phyloP scores from a whole-genome alignment of 2,888 invertebrate genomes.

The Epirrhoe alternata region DNA sequence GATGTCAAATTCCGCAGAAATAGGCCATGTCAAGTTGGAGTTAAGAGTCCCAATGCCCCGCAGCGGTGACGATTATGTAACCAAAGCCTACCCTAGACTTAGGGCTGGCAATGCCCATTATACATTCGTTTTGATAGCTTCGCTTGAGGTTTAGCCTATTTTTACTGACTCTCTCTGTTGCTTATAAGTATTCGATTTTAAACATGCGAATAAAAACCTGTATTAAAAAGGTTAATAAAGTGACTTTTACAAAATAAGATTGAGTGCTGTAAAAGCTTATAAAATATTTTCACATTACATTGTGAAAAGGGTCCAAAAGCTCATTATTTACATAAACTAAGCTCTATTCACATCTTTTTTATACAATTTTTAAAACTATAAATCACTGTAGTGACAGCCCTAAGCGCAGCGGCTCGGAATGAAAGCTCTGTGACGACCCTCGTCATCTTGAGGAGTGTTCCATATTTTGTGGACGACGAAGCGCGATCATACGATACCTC shows the following conservation, averaged over 20 bases:
- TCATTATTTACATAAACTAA: constrained; percentile 9
- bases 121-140: constrained; percentile 9
- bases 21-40: constrained; percentile 79
- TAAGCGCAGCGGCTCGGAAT: constrained; percentile 56
- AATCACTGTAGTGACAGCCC: constrained; percentile 53
- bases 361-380: constrained; percentile 23
- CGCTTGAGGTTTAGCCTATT: background rate
- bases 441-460: constrained; percentile 68
- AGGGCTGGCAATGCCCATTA: constrained; percentile 58
- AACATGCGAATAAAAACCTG: background rate
- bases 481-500: constrained; percentile 31
- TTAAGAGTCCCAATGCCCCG: constrained; percentile 76
- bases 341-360: constrained; percentile 8
- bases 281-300: background rate
- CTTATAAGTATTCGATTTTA: background rate
- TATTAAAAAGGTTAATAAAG: background rate
- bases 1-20: constrained; percentile 76
- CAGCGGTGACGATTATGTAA: constrained; percentile 75
- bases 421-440: constrained; percentile 71
- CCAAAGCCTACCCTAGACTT: constrained; percentile 61
- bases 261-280: background rate
- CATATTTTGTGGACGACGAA: constrained; percentile 53
- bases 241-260: background rate
- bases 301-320: background rate
- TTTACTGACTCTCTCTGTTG: background rate